phyloP scores from a whole-genome alignment of 2,888 invertebrate genomes.

The Cryptocephalus moraei region DNA sequence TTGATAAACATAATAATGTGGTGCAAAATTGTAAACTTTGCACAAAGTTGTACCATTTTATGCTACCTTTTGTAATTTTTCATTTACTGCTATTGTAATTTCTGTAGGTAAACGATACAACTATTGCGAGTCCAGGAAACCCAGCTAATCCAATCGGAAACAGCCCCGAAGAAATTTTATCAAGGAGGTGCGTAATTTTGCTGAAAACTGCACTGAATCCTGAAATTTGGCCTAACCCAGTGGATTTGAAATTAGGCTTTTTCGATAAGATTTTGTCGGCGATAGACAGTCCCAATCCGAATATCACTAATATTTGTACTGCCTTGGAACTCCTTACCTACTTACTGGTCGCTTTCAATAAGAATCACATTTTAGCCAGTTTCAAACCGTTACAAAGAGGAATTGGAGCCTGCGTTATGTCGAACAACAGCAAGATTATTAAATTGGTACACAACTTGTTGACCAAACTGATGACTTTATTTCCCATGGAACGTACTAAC shows the following conservation, averaged over 20 bases:
- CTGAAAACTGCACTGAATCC: conserved; percentile 85
- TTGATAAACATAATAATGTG: too few species aligned
- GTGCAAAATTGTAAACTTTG: too few species aligned
- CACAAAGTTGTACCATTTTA: too few species aligned
- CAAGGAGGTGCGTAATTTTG: conserved; percentile 71
- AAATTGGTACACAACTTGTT: conserved; percentile 80
- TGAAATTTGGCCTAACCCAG: conserved; percentile 87
- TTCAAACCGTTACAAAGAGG: conserved; percentile 85
- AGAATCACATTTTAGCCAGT: conserved; percentile 73
- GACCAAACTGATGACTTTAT: conserved; percentile 78
- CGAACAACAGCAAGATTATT: conserved; percentile 81
- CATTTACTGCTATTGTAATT: not conserved
- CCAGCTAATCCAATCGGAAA: conserved; percentile 38
- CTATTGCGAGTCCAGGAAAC: conserved; percentile 31
- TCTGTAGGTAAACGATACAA: conserved; percentile 54
- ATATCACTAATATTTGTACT: conserved; percentile 84
- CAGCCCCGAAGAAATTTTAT: conserved; percentile 57
- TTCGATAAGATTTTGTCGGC: conserved; percentile 71
- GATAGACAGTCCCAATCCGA: conserved; percentile 52
- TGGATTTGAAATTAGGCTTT: conserved; percentile 84
- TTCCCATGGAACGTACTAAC: conserved; percentile 78
- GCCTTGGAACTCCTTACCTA: conserved; percentile 86
- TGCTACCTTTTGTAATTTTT: not conserved
- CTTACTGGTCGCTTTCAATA: conserved; percentile 71
- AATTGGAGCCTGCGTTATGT: conserved; percentile 78